These are phyloP conservation scores for Habropoda laboriosa DNA, from an alignment of 1,140 invertebrate species.

Conservation along the genomic window DNA sequence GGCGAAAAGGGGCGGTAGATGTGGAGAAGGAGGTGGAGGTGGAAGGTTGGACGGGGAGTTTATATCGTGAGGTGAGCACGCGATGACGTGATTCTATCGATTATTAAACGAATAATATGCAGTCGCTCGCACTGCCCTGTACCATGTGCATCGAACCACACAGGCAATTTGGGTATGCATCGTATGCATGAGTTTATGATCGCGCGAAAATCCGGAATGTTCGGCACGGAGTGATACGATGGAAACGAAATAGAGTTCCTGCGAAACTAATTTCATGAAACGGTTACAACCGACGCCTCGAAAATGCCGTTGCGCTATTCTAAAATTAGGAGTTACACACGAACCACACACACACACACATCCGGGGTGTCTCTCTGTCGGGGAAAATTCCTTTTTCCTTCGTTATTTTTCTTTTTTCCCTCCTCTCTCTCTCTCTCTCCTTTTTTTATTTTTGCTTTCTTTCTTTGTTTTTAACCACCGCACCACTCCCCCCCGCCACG, in stretches of 20 bases:
- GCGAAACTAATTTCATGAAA: conserved; percentile 68
- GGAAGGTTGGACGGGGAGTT: too few species aligned
- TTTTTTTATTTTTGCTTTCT: too few species aligned
- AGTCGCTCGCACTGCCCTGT: conserved; percentile 69
- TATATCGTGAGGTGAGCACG: conserved; percentile 69
- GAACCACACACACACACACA: neutral
- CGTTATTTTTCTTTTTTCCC: too few species aligned
- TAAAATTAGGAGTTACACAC: conserved; percentile 63
- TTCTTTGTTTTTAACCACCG: too few species aligned
- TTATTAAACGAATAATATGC: conserved; percentile 77
- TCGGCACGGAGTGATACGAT: conserved; percentile 71
- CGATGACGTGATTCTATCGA: conserved; percentile 77
- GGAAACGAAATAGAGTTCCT: conserved; percentile 68
- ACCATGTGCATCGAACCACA: conserved; percentile 68
- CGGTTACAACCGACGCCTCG: conserved; percentile 66
- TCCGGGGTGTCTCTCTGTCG: too few species aligned
- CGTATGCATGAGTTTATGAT: conserved; percentile 70
- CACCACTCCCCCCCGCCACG: neutral
- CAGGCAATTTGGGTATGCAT: conserved; percentile 69
- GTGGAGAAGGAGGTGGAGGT: too few species aligned
- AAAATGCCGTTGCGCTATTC: conserved; percentile 64
- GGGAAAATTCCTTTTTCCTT: conserved; percentile 13
- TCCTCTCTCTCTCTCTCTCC: neutral
- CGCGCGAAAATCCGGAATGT: conserved; percentile 69
- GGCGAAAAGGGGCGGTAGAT: conserved; percentile 47